Conservation (phyloP, 2,797 vertebrate species). For the Heliangelus exortis region DNA sequence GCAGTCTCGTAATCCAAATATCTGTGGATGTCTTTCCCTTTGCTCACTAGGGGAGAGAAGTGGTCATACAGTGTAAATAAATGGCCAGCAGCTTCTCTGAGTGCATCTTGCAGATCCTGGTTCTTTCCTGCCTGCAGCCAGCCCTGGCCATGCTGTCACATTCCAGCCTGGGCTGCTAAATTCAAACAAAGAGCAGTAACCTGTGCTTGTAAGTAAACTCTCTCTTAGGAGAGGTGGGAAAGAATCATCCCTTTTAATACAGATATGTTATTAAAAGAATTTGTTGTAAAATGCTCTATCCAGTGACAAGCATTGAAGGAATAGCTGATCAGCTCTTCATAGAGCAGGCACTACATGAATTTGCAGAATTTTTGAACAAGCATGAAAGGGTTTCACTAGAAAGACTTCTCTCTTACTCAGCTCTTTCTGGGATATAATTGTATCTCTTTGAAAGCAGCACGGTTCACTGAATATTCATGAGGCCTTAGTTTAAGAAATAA, state of each 20-base stretch:
- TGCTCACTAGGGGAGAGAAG: neutral
- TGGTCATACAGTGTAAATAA: neutral
- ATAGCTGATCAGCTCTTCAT: neutral
- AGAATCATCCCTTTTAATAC: neutral
- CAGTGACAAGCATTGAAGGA: neutral
- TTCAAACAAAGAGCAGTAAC: neutral
- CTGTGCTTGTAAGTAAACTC: neutral
- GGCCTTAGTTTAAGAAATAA: neutral
- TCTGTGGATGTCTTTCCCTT: neutral
- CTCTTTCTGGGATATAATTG: neutral
- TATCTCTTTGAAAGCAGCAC: slow-evolving; percentile 2
- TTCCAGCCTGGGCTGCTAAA: neutral
- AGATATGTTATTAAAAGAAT: neutral
- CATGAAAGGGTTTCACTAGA: neutral
- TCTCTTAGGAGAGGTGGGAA: neutral
- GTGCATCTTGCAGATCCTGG: neutral
- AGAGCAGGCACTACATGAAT: neutral
- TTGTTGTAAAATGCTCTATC: neutral
- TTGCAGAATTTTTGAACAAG: neutral
- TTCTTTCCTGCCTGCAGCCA: neutral
- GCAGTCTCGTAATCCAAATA: neutral
- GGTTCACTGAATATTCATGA: slow-evolving; percentile 29
- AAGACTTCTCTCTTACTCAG: neutral
- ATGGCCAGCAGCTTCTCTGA: neutral
- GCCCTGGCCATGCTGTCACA: neutral